phyloP scores from a whole-genome alignment of 2,113 vertebrate species.

The Elachura formosa region DNA sequence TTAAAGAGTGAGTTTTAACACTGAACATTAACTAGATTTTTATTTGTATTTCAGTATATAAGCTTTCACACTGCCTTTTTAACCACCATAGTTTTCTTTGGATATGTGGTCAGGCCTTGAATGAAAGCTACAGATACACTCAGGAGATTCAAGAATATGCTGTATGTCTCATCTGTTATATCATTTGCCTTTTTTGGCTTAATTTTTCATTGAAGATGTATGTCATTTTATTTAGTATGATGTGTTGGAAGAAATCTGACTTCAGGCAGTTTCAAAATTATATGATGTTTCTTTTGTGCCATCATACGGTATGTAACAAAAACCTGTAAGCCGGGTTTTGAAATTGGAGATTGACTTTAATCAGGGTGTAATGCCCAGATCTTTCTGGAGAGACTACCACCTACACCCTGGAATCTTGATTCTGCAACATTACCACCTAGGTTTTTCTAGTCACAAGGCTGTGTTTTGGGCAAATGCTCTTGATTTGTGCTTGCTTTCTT shows the following conservation, averaged over 20 bases:
- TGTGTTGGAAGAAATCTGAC: neutral
- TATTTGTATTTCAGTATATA: neutral
- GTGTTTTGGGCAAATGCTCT: neutral
- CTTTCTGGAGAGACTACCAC: neutral
- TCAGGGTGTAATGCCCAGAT: neutral
- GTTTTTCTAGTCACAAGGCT: neutral
- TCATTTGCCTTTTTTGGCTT: neutral
- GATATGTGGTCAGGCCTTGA: neutral
- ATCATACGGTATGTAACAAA: neutral
- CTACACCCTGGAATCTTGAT: neutral
- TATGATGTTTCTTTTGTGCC: neutral
- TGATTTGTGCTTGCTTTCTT: neutral
- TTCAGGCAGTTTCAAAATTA: constrained; percentile 8
- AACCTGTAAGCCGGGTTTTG: neutral
- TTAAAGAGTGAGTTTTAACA: neutral
- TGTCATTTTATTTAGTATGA: neutral
- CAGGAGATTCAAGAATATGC: neutral
- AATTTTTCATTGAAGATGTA: neutral
- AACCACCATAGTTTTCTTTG: neutral
- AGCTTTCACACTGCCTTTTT: neutral
- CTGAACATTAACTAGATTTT: neutral
- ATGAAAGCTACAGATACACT: neutral
- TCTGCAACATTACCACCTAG: neutral
- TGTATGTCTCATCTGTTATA: neutral
- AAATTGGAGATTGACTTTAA: neutral